phyloP scores from a whole-genome alignment of 2,113 vertebrate genomes.

The Leptodactylus fuscus region DNA sequence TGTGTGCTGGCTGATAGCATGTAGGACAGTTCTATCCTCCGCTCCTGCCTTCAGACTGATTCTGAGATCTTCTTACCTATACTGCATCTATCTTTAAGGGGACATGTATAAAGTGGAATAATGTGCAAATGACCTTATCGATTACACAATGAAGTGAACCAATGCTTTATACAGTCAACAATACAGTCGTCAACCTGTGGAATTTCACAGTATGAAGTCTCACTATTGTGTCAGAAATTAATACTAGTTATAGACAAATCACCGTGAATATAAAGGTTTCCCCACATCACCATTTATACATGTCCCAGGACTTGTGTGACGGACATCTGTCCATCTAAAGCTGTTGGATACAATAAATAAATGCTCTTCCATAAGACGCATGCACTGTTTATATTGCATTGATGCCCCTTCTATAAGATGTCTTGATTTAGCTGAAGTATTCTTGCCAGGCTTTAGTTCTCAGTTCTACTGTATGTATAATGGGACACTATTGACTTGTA shows the following conservation, averaged over 20 bases:
- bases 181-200: too few relatives aligned
- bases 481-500: background rate
- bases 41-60: constrained; percentile 3
- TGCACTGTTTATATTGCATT: background rate
- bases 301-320: constrained; percentile 9
- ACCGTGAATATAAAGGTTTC: too few relatives aligned
- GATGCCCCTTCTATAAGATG: background rate
- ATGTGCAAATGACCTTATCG: background rate
- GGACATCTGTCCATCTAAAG: constrained; percentile 4
- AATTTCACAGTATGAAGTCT: background rate
- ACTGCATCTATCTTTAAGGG: background rate
- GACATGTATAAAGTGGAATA: constrained; percentile 14
- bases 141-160: background rate
- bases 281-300: constrained; percentile 6
- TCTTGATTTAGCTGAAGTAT: background rate
- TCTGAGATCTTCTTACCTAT: constrained; percentile 8
- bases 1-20: constrained; percentile 47
- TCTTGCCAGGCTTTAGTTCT: background rate
- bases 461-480: background rate
- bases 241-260: background rate
- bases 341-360: background rate
- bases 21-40: constrained; percentile 9
- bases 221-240: background rate
- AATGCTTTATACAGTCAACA: too few relatives aligned
- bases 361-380: background rate